Evolutionary conservation across 1,140 invertebrate genomes (phyloP).

Genomic region (Bradysia coprophila): DNA sequence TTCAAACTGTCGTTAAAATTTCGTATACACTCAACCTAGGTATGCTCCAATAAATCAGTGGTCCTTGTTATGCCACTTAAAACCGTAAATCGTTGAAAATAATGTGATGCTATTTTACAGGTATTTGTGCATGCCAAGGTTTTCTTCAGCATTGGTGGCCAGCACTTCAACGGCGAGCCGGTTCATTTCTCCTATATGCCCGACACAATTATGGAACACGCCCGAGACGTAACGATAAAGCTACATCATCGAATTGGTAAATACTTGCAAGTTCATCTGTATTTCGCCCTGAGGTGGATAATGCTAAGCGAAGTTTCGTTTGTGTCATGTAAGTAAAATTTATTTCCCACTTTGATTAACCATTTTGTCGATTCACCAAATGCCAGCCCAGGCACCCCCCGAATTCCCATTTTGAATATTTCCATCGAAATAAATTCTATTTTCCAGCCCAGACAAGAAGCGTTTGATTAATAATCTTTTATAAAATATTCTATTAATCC

Average conservation of each 20-base stretch:
- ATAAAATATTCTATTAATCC: too few species aligned
- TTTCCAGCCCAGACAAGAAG: too few species aligned
- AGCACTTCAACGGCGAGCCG: constrained; percentile 36
- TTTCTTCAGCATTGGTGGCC: constrained; percentile 60
- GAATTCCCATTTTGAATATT: neutral
- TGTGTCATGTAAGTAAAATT: constrained; percentile 42
- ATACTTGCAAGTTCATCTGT: constrained; percentile 61
- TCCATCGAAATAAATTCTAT: too few species aligned
- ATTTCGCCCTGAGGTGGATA: constrained; percentile 71
- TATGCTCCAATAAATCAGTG: neutral
- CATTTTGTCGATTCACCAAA: constrained; percentile 1
- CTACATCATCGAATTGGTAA: constrained; percentile 57
- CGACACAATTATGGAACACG: constrained; percentile 61
- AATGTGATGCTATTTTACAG: constrained; percentile 24
- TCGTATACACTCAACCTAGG: neutral
- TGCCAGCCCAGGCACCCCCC: neutral
- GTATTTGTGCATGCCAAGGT: constrained; percentile 46
- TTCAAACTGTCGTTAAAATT: neutral
- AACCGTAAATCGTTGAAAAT: too few species aligned
- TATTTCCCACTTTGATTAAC: neutral
- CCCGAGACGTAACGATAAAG: constrained; percentile 65
- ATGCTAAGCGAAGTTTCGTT: constrained; percentile 74
- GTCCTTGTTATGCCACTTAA: too few species aligned
- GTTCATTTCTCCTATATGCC: constrained; percentile 49
- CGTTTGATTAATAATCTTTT: too few species aligned